Conservation (phyloP, 64 coral and sea anemone genomes). For the Stichodactyla helianthus region DNA sequence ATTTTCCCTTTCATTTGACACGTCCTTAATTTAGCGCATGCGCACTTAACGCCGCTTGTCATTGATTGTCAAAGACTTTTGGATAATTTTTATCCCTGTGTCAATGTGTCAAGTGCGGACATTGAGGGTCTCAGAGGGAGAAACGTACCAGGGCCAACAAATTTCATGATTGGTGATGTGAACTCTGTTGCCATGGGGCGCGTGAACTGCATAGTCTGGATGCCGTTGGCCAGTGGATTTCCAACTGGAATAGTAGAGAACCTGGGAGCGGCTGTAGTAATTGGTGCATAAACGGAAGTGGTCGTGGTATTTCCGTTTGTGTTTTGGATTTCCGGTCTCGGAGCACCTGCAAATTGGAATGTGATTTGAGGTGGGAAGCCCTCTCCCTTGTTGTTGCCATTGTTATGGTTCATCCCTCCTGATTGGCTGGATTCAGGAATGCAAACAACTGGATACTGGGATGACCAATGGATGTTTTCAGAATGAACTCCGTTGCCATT, state of each 20-base stretch:
- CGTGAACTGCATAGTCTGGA: constrained; percentile 68
- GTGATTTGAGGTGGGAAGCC: constrained; percentile 71
- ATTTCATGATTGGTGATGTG: constrained; percentile 69
- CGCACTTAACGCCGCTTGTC: not conserved
- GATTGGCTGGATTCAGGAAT: constrained; percentile 75
- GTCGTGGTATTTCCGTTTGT: constrained; percentile 55
- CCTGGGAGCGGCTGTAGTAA: constrained; percentile 64
- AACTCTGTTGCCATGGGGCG: constrained; percentile 68
- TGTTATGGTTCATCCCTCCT: constrained; percentile 64
- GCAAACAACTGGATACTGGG: constrained; percentile 85
- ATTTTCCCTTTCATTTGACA: not conserved
- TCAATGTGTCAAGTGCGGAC: constrained; percentile 51
- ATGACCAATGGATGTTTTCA: constrained; percentile 87
- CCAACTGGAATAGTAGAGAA: constrained; percentile 63
- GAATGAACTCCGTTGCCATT: constrained; percentile 52
- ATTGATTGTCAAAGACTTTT: not conserved
- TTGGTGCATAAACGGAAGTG: constrained; percentile 78
- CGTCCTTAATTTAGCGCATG: not conserved
- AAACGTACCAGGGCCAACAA: constrained; percentile 60
- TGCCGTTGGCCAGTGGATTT: constrained; percentile 54
- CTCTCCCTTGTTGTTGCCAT: constrained; percentile 69
- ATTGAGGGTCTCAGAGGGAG: constrained; percentile 70
- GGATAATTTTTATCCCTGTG: constrained; percentile 31
- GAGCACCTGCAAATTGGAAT: constrained; percentile 71
- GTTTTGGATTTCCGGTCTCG: constrained; percentile 70